Evolutionary conservation across 2,113 vertebrate species (phyloP).

Genomic region (Halichoeres trimaculatus): DNA sequence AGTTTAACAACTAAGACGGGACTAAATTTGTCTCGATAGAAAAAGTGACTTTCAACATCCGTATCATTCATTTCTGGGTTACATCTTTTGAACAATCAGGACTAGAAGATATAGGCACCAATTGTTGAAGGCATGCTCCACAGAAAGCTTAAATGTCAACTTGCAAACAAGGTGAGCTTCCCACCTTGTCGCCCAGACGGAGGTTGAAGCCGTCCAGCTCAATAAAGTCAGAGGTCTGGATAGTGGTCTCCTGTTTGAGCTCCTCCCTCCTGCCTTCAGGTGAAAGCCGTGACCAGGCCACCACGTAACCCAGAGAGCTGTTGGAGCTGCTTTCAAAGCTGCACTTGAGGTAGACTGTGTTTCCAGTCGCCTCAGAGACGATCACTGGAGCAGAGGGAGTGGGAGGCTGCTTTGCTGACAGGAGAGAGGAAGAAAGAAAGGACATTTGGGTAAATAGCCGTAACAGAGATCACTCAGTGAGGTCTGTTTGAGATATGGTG

Average conservation of each 20-base stretch:
- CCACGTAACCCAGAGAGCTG: conserved; percentile 84
- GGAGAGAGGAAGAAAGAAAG: not conserved
- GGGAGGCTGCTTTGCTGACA: conserved; percentile 71
- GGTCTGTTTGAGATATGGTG: no score
- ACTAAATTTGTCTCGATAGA: no score
- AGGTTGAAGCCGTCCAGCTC: conserved; percentile 93
- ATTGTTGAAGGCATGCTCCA: no score
- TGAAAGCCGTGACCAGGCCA: conserved; percentile 89
- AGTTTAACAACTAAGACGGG: conserved; percentile 24
- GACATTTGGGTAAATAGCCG: not conserved
- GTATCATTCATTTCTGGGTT: no score
- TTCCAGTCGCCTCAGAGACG: conserved; percentile 76
- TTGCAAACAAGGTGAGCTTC: not conserved
- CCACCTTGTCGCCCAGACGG: conserved; percentile 90
- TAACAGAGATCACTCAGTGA: no score
- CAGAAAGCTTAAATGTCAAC: no score
- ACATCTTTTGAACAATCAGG: no score
- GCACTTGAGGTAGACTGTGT: conserved; percentile 85
- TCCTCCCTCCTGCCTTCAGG: conserved; percentile 87
- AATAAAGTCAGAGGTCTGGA: conserved; percentile 84
- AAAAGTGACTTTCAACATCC: no score
- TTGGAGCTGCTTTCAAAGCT: conserved; percentile 81
- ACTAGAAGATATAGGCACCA: no score
- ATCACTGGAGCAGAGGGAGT: conserved; percentile 79
- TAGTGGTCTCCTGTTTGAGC: conserved; percentile 86